A percentile compares a stretch with the other conserved stretches of the same genome.
Conservation (phyloP, 1,140 invertebrate genomes). For the Leptinotarsa texana region DNA sequence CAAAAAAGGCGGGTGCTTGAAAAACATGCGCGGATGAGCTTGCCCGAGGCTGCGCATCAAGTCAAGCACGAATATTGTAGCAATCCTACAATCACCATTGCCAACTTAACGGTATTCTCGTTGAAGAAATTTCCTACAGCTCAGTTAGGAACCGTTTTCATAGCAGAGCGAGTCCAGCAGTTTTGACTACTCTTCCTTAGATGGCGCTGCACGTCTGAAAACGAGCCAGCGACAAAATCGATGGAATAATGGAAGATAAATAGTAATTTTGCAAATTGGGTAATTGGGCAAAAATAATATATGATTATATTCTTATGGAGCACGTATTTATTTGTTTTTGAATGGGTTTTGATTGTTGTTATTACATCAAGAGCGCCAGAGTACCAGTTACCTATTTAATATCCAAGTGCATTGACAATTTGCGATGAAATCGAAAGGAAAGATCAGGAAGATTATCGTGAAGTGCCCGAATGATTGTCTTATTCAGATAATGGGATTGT, state of each 20-base stretch:
- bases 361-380: background rate
- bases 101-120: too few species aligned
- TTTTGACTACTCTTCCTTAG: slow-evolving; percentile 7
- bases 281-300: slow-evolving; percentile 24
- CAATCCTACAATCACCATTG: too few species aligned
- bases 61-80: too few species aligned
- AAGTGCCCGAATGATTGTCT: too few species aligned
- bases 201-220: slow-evolving; percentile 6
- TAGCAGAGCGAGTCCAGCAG: background rate
- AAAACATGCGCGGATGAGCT: slow-evolving; percentile 6
- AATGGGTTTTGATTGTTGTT: slow-evolving; percentile 8
- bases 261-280: slow-evolving; percentile 21
- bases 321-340: slow-evolving; percentile 23
- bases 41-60: background rate
- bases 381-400: slow-evolving; percentile 2
- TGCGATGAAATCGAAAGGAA: background rate
- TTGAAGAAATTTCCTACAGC: too few species aligned
- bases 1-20: slow-evolving; percentile 22
- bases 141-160: background rate
- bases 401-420: background rate
- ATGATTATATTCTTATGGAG: slow-evolving; percentile 21
- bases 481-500: too few species aligned
- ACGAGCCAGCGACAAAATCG: background rate
- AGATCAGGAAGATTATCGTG: background rate
- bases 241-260: slow-evolving; percentile 20